Base-by-base conservation (phyloP, 2,113 vertebrate genomes). In the Pungitius pungitius region DNA sequence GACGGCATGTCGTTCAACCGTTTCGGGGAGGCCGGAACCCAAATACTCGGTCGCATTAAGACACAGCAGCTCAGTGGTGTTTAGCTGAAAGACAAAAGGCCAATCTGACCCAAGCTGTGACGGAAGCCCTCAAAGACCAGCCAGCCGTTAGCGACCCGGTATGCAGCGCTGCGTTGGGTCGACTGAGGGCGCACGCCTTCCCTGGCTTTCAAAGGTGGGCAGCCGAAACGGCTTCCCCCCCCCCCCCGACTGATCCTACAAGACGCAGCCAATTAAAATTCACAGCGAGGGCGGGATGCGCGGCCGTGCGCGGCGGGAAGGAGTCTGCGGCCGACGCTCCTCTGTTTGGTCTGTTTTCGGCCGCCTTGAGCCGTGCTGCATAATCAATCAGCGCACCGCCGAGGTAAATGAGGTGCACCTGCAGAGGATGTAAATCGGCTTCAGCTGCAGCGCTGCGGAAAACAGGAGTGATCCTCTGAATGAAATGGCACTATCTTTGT, bases 261-360 rank as follows among this genome's bases (percentile, higher is more conserved):
- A 26, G 60, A 85, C 51, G 61, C 59, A 65, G 67, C 81, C 75
- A 86, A 87, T 87, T 87, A 88, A 84, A 87, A 87, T 30, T 47
- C 69, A 75, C 42, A 66, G 71, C 18, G 0, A 68, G 47, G 51
- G 22, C 9, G 18, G 37, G 39, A 14, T 1, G 61, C 17, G 20
- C 14, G 68, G 68, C 69, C 71, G 14, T 11, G 62, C 37, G 43
- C 52, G 68, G 80, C 60, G 73, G 8, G 43, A 83, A 72, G 6
- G 42, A 72, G 33, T 42, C 45, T 0, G 59, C 3, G 60, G 58
- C 67, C 61, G 42, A 27, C 49, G 54, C 0, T 7, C 39, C 69
- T 79, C 77, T 81, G 78, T 81, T 74, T 70, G 37, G 73, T 75
- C 27, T 22, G 56, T 39, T n/a, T 33, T n/a, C 43, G 51, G 27